Percentiles rank a stretch among this genome's conserved stretches.
Conservation (phyloP, 2,888 invertebrate genomes). For the Aplocera efformata region DNA sequence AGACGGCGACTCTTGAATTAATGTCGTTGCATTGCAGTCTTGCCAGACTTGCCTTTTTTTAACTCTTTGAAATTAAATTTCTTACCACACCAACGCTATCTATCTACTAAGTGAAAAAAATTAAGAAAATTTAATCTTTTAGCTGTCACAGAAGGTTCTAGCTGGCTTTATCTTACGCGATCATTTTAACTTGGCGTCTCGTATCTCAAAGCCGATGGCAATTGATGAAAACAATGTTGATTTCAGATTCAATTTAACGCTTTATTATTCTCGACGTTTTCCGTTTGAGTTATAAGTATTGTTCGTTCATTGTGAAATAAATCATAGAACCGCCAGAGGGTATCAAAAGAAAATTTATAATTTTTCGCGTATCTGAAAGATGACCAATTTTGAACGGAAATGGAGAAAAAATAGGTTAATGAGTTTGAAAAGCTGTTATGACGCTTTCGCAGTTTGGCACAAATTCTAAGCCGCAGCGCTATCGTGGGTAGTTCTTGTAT, state of each 20-base stretch:
- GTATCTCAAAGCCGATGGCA: not conserved
- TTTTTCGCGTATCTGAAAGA: too few species aligned
- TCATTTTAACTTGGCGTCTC: constrained; percentile 1
- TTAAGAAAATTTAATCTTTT: constrained; percentile 34
- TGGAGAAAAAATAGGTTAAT: not conserved
- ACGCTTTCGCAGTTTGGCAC: too few species aligned
- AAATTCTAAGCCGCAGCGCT: too few species aligned
- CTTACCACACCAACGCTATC: constrained; percentile 31
- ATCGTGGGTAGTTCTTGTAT: too few species aligned
- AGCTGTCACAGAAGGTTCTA: constrained; percentile 23
- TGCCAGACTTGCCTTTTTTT: constrained; percentile 36
- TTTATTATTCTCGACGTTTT: too few species aligned
- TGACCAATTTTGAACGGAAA: not conserved
- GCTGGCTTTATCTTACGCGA: constrained; percentile 4
- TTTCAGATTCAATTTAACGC: not conserved
- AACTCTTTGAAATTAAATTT: constrained; percentile 39
- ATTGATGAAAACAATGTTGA: constrained; percentile 18
- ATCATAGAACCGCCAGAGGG: too few species aligned
- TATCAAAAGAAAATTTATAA: too few species aligned
- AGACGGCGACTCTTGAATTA: constrained; percentile 45
- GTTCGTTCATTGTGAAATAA: too few species aligned
- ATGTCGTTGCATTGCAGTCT: constrained; percentile 38
- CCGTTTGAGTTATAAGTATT: too few species aligned
- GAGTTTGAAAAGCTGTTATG: not conserved
- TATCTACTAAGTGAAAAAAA: constrained; percentile 31